These are phyloP conservation scores for Cairina moschata DNA, from an alignment of 2,113 vertebrate species.

Conservation along the genomic window DNA sequence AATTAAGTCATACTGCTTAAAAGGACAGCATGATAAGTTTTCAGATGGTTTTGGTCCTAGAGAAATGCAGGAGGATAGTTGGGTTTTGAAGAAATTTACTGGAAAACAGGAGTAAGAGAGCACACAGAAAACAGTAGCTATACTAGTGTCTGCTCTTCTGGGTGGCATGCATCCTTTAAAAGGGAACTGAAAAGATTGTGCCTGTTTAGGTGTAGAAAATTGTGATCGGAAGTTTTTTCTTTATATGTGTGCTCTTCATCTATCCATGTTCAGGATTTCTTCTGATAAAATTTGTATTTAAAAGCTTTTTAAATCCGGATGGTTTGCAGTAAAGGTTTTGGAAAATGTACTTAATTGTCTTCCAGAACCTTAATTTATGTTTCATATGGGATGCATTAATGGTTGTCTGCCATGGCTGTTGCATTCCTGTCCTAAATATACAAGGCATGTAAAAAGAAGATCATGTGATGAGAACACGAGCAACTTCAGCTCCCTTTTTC, in stretches of 20 bases:
- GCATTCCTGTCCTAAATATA: background rate
- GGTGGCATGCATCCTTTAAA: background rate
- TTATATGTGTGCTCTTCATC: background rate
- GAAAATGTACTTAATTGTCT: background rate
- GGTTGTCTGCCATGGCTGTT: background rate
- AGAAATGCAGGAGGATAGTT: background rate
- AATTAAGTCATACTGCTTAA: background rate
- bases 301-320: background rate
- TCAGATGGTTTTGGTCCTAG: background rate
- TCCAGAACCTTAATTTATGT: background rate
- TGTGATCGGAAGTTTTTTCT: background rate
- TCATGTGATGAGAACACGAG: background rate
- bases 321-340: background rate
- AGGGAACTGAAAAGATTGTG: background rate
- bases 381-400: background rate
- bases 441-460: background rate
- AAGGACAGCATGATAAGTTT: background rate
- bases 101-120: background rate
- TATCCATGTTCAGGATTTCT: background rate
- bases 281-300: background rate
- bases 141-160: background rate
- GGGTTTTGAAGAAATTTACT: background rate
- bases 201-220: background rate
- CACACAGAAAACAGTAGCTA: background rate
- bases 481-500: background rate